Evolutionary conservation across 2,113 vertebrate genomes (phyloP).

Genomic region (Poecile atricapillus): DNA sequence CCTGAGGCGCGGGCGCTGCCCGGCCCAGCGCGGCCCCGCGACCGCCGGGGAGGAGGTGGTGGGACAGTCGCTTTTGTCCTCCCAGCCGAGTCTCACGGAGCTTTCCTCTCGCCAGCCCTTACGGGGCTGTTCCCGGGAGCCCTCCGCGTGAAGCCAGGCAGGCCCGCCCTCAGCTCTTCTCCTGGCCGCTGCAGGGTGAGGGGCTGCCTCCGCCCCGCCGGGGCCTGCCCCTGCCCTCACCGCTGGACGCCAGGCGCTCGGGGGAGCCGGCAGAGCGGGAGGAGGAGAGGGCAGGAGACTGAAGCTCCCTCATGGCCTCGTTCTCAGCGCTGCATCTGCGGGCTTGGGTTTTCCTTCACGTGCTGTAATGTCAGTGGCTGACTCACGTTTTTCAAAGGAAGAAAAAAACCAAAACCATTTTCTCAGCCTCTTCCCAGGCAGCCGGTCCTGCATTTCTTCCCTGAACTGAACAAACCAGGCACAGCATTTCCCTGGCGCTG

Average conservation of each 20-base stretch:
- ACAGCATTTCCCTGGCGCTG: neutral
- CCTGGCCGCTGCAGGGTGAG: neutral
- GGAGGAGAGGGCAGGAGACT: accelerated
- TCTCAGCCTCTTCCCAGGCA: neutral
- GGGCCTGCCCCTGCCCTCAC: neutral
- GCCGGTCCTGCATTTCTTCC: neutral
- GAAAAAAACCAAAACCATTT: neutral
- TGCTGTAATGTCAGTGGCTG: neutral
- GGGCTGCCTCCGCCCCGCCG: neutral
- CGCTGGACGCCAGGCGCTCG: neutral
- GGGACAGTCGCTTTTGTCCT: neutral
- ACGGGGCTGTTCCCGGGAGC: accelerated
- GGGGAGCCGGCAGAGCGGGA: too few species aligned
- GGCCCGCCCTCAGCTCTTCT: neutral
- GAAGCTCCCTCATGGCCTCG: neutral
- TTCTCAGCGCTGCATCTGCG: neutral
- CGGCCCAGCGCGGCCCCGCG: neutral
- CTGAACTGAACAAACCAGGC: neutral
- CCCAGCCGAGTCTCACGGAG: accelerated
- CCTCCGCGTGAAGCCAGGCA: too few species aligned
- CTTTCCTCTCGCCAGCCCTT: accelerated
- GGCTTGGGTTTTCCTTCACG: neutral
- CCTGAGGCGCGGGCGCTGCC: neutral
- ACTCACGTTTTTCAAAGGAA: neutral
- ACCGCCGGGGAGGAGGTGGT: too few species aligned